Evolutionary conservation across 1,140 invertebrate species (phyloP).

Genomic region (Cyphomyrmex costatus): DNA sequence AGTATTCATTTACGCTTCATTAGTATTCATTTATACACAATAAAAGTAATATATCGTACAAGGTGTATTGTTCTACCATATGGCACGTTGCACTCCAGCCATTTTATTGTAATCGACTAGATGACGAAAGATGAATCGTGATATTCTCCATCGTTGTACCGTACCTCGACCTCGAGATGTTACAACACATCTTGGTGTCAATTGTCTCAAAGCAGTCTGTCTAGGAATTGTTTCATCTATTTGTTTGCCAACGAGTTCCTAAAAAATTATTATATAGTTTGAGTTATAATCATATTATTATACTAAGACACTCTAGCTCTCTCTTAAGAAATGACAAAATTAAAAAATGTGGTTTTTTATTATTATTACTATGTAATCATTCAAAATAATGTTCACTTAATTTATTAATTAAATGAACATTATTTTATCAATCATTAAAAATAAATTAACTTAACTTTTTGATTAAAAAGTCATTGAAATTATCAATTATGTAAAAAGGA

Average conservation of each 20-base stretch:
- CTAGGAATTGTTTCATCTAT: slow-evolving; percentile 89
- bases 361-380: too few relatives aligned
- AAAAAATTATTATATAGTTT: slow-evolving; percentile 28
- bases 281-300: slow-evolving; percentile 20
- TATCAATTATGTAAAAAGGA: too few relatives aligned
- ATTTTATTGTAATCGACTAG: slow-evolving; percentile 97
- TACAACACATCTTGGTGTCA: slow-evolving; percentile 92
- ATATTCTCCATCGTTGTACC: slow-evolving; percentile 93
- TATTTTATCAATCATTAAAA: too few relatives aligned
- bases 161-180: slow-evolving; percentile 93
- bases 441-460: too few relatives aligned
- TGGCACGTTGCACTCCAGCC: slow-evolving; percentile 94
- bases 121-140: slow-evolving; percentile 95
- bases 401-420: too few relatives aligned
- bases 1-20: neutral
- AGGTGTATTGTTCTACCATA: slow-evolving; percentile 89
- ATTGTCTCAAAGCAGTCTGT: slow-evolving; percentile 89
- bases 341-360: too few relatives aligned
- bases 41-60: neutral
- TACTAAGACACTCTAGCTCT: too few relatives aligned
- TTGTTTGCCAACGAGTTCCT: slow-evolving; percentile 49
- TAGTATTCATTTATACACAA: neutral
- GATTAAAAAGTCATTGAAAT: too few relatives aligned
- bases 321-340: too few relatives aligned
- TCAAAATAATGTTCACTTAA: too few relatives aligned